These are phyloP conservation scores for Latrodectus hesperus DNA, from an alignment of 2,888 invertebrate species.

Conservation along the genomic window DNA sequence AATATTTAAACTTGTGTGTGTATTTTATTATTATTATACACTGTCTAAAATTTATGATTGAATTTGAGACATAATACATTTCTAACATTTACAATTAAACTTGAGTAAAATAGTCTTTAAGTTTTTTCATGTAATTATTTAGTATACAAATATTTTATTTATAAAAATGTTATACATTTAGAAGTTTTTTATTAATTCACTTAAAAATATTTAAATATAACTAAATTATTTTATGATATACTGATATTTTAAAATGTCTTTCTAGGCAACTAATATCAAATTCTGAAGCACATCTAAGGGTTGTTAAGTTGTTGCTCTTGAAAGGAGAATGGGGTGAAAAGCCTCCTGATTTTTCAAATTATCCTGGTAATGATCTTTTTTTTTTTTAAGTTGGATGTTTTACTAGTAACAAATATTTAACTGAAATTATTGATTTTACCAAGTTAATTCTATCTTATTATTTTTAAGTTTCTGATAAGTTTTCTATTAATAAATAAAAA, in stretches of 20 bases:
- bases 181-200: no score
- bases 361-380: constrained; percentile 75
- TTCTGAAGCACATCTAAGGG: constrained; percentile 83
- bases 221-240: no score
- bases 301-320: constrained; percentile 82
- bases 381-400: background rate
- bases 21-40: no score
- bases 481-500: background rate
- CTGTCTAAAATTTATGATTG: no score
- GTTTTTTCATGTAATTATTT: no score
- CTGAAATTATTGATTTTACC: background rate
- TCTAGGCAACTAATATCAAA: constrained; percentile 84
- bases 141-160: no score
- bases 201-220: no score
- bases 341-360: constrained; percentile 81
- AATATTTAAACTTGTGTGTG: no score
- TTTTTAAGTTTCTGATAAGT: background rate
- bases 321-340: constrained; percentile 82
- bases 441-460: background rate
- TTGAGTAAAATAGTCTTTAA: no score
- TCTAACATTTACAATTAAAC: no score
- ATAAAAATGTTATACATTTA: no score
- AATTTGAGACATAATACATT: no score
- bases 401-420: background rate
- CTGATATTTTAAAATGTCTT: constrained; percentile 67